Base-by-base conservation (phyloP, 2,113 vertebrate genomes). In the Brachyhypopomus gauderio region DNA sequence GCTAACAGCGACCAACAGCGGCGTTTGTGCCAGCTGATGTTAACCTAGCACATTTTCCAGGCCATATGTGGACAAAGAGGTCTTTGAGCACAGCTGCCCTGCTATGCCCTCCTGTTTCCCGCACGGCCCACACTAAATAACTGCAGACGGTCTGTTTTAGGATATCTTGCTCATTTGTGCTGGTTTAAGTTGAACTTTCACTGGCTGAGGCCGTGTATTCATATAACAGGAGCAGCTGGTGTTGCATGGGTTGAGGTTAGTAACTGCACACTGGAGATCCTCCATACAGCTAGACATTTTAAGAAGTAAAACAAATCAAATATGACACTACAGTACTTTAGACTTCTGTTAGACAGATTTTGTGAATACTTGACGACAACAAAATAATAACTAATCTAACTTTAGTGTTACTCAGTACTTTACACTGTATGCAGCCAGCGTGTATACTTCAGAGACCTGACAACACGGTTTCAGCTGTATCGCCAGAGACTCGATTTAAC, bases 1-100 rank as follows among this genome's bases (percentile, higher is more conserved):
- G 48, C 72, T 69, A 72, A 64, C 30, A 83, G 38, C 22, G 74
- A 79, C 56, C 85, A 80, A 80, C 70, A 77, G 12, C 19, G 55
- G 2, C 20, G 1, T 38, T 48, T n/a, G 45, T 56, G 83, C 74
- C 81, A 78, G 83, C 66, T 83, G 74, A 86, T 84, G 81, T 79
- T 80, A 85, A 78, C 78, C 63, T 77, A 69, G 86, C 72, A 52
- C 71, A 80, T 86, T 84, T 86, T 78, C 77, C 81, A 82, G 64
- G 60, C 60, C 72, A 38, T 76, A 69, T 79, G 64, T 62, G 74
- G 59, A 86, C 82, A 84, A 86, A 76, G 72, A 34, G 52, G 30
- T 75, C 82, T 67, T 84, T 86, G 59, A 86, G 55, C 27, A 70
- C 25, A 14, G 19, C 67, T 76, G 30, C 41, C 58, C 63, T 23